phyloP scores from a whole-genome alignment of 2,113 vertebrate species.

The Lutjanus erythropterus region DNA sequence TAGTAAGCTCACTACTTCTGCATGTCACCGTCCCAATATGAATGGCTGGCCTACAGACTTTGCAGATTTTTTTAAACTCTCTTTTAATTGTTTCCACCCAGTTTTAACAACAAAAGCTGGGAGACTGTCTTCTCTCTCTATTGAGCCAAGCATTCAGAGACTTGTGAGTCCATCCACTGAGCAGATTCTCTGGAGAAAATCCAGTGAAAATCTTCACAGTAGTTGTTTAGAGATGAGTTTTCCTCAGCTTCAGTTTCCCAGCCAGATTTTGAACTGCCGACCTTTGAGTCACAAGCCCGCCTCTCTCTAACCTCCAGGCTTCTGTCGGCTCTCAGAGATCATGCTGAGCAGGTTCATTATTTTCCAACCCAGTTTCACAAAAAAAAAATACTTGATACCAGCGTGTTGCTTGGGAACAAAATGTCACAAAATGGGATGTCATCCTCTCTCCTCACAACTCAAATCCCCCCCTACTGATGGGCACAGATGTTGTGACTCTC shows the following conservation, averaged over 20 bases:
- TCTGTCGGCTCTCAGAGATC: constrained; percentile 29
- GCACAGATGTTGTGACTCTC: constrained; percentile 41
- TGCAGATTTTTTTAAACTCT: no score
- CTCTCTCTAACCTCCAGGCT: constrained; percentile 37
- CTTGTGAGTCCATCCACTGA: background rate
- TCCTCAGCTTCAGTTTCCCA: constrained; percentile 34
- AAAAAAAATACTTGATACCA: constrained; percentile 19
- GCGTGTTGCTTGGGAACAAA: constrained; percentile 37
- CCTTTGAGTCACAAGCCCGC: constrained; percentile 27
- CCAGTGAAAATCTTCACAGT: constrained; percentile 13
- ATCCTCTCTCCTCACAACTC: constrained; percentile 23
- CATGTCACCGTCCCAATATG: no score
- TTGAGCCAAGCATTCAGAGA: no score
- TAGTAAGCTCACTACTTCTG: no score
- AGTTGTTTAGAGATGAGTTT: constrained; percentile 19
- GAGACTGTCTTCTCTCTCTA: no score
- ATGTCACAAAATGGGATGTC: constrained; percentile 43
- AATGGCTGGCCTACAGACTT: no score
- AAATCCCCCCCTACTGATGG: background rate
- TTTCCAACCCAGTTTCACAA: constrained; percentile 39
- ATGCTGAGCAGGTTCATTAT: constrained; percentile 55
- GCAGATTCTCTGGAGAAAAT: background rate
- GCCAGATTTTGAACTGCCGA: constrained; percentile 26
- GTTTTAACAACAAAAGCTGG: no score
- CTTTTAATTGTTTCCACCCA: no score